These are phyloP conservation scores for Corvus cornix DNA, from an alignment of 2,113 vertebrate genomes.

Conservation along the genomic window DNA sequence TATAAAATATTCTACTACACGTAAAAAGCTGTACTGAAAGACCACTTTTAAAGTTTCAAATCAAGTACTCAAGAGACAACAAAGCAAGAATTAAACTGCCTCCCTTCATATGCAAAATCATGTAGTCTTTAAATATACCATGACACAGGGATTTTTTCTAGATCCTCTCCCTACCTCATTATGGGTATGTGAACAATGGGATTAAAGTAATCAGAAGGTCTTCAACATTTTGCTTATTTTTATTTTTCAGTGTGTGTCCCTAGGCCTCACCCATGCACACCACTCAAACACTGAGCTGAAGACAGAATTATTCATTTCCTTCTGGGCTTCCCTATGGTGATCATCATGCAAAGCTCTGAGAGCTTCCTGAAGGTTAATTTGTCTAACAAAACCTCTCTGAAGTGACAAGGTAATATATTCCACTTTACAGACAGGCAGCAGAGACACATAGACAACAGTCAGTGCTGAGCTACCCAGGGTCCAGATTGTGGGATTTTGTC, in stretches of 20 bases:
- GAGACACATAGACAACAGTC: not conserved
- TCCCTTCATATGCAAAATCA: not conserved
- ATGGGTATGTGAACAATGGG: not conserved
- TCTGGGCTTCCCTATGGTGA: not conserved
- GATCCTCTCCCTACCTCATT: not conserved
- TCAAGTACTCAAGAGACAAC: not conserved
- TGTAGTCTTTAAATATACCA: not conserved
- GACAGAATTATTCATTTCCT: slow-evolving; percentile 9
- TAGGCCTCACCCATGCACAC: not conserved
- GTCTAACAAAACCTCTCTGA: not conserved
- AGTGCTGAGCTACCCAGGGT: not conserved
- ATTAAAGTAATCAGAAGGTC: not conserved
- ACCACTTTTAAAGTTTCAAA: not conserved
- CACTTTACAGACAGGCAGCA: not conserved
- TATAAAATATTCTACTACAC: not conserved
- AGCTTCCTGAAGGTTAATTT: slow-evolving; percentile 10
- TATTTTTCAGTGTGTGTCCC: not conserved
- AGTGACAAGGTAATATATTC: not conserved
- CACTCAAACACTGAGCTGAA: not conserved
- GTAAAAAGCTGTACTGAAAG: not conserved
- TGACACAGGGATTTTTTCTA: not conserved
- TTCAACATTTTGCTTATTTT: not conserved
- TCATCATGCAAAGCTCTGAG: not conserved
- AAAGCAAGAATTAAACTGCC: not conserved
- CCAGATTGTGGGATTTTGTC: not conserved